Conservation (phyloP, 2,113 vertebrate genomes). For the Cyphomyrus plagiostoma region DNA sequence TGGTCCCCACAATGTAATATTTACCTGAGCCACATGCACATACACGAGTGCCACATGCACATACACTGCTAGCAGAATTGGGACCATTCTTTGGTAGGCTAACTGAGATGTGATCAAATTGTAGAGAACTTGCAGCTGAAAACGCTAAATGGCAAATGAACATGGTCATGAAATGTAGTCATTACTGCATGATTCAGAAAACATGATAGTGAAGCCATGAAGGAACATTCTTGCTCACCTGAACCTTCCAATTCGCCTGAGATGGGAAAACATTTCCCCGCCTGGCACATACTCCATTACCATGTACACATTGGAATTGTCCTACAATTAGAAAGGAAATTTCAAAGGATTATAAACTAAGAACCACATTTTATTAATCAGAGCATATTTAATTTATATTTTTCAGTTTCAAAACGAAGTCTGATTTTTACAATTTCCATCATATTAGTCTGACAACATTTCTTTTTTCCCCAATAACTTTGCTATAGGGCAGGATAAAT, state of each 20-base stretch:
- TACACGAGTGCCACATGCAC: neutral
- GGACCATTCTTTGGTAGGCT: neutral
- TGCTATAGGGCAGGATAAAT: neutral
- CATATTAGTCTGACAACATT: neutral
- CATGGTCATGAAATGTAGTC: neutral
- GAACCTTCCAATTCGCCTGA: conserved; percentile 97
- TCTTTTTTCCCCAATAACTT: neutral
- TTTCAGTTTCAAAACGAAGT: neutral
- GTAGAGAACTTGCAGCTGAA: neutral
- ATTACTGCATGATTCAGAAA: neutral
- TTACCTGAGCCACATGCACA: neutral
- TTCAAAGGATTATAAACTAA: neutral
- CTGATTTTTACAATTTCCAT: neutral
- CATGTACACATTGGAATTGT: conserved; percentile 99
- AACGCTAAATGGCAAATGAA: neutral
- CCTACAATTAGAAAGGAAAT: conserved; percentile 58
- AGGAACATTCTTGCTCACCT: conserved; percentile 61
- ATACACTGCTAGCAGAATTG: neutral
- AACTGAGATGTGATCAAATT: neutral
- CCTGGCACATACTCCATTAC: conserved; percentile 98
- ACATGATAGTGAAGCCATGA: neutral
- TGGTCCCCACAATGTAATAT: neutral
- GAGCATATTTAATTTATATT: neutral
- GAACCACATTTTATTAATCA: neutral
- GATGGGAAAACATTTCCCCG: conserved; percentile 99